Base-by-base conservation (phyloP, 2,113 vertebrate species). In the Thamnaconus septentrionalis region DNA sequence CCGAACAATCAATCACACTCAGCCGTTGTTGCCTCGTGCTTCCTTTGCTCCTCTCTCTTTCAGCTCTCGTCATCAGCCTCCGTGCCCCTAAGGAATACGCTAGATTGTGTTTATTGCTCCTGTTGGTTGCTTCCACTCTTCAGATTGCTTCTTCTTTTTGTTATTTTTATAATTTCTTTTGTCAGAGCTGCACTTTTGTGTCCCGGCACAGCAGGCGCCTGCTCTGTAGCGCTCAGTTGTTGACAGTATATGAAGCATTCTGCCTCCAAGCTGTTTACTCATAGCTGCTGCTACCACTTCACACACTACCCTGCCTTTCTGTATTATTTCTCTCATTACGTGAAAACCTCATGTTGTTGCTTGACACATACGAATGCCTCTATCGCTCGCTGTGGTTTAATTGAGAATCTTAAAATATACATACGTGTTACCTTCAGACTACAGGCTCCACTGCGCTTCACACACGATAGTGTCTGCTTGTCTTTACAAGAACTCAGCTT, bases 201-300 rank as follows among this genome's bases (percentile, higher is more conserved):
- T 39, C 50, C 62, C 5, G 2, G 42, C 54, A 63, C 56, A 66
- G 66, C 64, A 66, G 56, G 59, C n/a, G 53, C 69, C 41, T 65
- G 31, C 3, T 53, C 64, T 18, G 55, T 6, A 18, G 12, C 3
- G 18, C 42, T 43, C 8, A 64, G 61, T 43, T 45, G 40, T 47
- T 11, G 3, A 8, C 18, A 31, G 42, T 59, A n/a, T 59, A 3
- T 41, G 6, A 55, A 61, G 47, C 40, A 45, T 40, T 64, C 5
- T 42, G 31, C 41, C 39, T 68, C 59, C 40, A 42, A 52, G 39
- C 12, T 45, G 8, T 44, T 7, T 7, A 57, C 10, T 9, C 18
- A 2, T 31, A 31, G 18, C 18, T 31, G 18, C 18, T 31, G 18
- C 18, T 31, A 31, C 18, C 18, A 31, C 18, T 31, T 31, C 18